Base-by-base conservation (phyloP, 2,113 vertebrate genomes). In the Chamaea fasciata region DNA sequence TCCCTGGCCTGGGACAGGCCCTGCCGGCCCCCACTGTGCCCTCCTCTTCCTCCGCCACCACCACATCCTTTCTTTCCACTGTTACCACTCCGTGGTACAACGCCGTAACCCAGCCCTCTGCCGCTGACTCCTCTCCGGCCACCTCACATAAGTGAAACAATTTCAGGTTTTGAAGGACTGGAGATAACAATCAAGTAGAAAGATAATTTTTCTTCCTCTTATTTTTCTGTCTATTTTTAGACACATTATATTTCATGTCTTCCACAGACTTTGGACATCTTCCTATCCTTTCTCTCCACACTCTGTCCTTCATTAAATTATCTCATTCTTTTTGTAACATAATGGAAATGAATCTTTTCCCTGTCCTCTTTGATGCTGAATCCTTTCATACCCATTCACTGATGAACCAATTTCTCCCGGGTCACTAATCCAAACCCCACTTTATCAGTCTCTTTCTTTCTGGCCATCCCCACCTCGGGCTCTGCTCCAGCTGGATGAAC, bases 161-260 rank as follows among this genome's bases (percentile, higher is more conserved):
- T 42, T 5, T 26, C 9, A 60, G 71, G 46, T 59, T 91, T 39
- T 89, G 77, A 91, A 88, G 83, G 74, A 76, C 78, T 73, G 53
- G n/a, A 92, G 52, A 73, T 67, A 82, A 76, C 79, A 92, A 89
- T 69, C 59, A 89, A 77, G 55, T 39, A 56, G 60, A 89, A 92
- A 91, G 74, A 44, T 16, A 87, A 87, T 49, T 82, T 39, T 57
- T 83, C 81, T 60, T 64, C 33, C 35, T 81, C 81, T 62, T 86
- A 81, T 83, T 92, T 94, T 87, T 89, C 89, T 56, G n/a, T 42
- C 69, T 92, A 93, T 86, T 92, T 96, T 71, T 81, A 96, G 83
- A 24, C 22, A 81, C 26, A 4, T 70, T 63, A 59, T 74, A 92
- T 71, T 81, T 92, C 73, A 88, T 49, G 64, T 90, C 92, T 81